Evolutionary conservation across 1,140 invertebrate species (phyloP).

Genomic region (Rhyacophila brunnea): DNA sequence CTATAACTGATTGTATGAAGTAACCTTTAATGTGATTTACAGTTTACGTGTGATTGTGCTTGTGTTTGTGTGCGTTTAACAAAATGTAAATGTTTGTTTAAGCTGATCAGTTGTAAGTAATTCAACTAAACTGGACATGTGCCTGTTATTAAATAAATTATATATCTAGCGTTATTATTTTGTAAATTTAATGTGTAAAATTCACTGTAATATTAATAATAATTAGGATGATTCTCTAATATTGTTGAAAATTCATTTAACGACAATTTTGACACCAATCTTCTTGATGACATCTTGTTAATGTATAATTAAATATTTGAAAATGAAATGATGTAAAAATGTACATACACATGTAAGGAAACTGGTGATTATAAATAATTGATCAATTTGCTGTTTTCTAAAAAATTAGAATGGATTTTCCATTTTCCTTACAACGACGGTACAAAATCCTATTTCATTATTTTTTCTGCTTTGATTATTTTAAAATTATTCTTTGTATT

Average conservation of each 20-base stretch:
- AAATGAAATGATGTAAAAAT: not conserved
- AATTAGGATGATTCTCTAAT: not conserved
- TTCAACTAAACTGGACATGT: slow-evolving; percentile 22
- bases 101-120: not conserved
- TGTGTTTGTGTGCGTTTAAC: not conserved
- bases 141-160: slow-evolving; percentile 17
- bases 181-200: slow-evolving; percentile 14
- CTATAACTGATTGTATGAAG: too few relatives aligned
- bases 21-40: not conserved
- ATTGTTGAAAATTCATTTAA: too few relatives aligned
- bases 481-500: too few relatives aligned
- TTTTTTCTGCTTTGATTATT: too few relatives aligned
- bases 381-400: not conserved
- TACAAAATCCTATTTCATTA: slow-evolving; percentile 1
- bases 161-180: slow-evolving; percentile 11
- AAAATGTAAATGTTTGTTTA: not conserved
- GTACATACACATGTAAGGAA: not conserved
- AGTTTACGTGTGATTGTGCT: not conserved
- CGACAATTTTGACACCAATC: too few relatives aligned
- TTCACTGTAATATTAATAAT: slow-evolving; percentile 1
- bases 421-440: not conserved
- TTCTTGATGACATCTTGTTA: too few relatives aligned
- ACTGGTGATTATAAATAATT: too few relatives aligned
- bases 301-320: not conserved
- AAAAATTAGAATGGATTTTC: not conserved